Evolutionary conservation across 2,888 invertebrate species (phyloP), one percentile per base, ranked within the genome.

Genomic region (Allophyes oxyacanthae): DNA sequence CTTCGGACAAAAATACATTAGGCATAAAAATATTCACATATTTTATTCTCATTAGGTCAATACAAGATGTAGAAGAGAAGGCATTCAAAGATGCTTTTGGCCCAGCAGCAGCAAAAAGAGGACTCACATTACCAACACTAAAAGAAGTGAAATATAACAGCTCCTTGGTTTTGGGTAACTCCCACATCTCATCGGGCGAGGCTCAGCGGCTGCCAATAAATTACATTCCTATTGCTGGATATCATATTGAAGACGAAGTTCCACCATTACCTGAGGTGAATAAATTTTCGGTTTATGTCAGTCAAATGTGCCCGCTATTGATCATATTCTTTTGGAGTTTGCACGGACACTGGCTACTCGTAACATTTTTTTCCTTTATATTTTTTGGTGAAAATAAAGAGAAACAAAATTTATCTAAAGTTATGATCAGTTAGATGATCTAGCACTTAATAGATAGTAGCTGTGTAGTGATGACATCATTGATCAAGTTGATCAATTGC

Each of bases 151-250:
- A 75, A 34, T 79, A 79, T 56, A 89, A 88, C 5, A 78, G 64
- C 1, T 86, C 90, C 0, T 40, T 91, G 30, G 72, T 91, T 43
- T 58, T 91, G 1, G 86, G 83, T 0, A 90, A 90, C 53, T 87
- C 90, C 0, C 88, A 91, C 20, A 54, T 80, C 0, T 86, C 86
- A 0, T 50, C 78, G 1, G 88, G 89, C 0, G 65, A 75, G 26
- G 57, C 83, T 6, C 64, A 82, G 0, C 68, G 74, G 2, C 15
- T 90, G 1, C 91, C 91, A 0, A 83, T 83, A 28, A 89, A 77
- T 56, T 87, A 85, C 38, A 77, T 78, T 30, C 65, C 78, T 0
- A 81, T 90, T 51, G 83, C 81, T 38, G 91, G 91, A 10, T 90
- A 87, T 53, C 89, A 90, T 54, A 85, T 91, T 32, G 76, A 82